Evolutionary conservation across 2,113 vertebrate genomes (phyloP).

Genomic region (Myodes glareolus): DNA sequence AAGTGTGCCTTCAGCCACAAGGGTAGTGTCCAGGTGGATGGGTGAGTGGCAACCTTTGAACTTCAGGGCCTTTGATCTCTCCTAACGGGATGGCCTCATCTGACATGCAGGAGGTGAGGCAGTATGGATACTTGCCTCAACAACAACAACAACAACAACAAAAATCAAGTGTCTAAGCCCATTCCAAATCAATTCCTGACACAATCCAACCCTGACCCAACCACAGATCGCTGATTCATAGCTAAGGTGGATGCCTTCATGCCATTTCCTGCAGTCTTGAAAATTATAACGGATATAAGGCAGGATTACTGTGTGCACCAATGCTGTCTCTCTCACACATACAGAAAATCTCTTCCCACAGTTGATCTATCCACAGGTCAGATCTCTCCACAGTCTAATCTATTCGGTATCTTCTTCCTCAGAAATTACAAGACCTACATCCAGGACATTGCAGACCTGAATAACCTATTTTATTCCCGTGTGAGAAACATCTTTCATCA

Average conservation of each 20-base stretch:
- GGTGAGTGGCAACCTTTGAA: no score
- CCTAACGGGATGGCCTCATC: neutral
- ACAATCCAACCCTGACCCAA: neutral
- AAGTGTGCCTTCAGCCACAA: no score
- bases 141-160: no score
- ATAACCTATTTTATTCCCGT: no score
- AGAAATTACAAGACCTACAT: conserved; percentile 73
- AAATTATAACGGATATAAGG: no score
- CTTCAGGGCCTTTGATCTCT: no score
- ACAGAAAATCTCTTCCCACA: neutral
- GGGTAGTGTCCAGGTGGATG: no score
- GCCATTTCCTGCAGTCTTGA: neutral
- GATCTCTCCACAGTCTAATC: no score
- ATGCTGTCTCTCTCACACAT: neutral
- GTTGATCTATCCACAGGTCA: neutral
- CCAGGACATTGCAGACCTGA: no score
- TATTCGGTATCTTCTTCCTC: conserved; percentile 38
- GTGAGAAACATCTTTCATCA: no score
- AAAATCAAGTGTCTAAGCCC: neutral
- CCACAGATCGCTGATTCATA: neutral
- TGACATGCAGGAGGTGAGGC: neutral
- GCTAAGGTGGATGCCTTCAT: neutral
- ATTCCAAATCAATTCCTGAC: neutral
- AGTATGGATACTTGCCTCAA: neutral
- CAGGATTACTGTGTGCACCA: neutral